These are phyloP conservation scores for Ridgeia piscesae DNA, from an alignment of 1,140 invertebrate genomes.

Conservation along the genomic window DNA sequence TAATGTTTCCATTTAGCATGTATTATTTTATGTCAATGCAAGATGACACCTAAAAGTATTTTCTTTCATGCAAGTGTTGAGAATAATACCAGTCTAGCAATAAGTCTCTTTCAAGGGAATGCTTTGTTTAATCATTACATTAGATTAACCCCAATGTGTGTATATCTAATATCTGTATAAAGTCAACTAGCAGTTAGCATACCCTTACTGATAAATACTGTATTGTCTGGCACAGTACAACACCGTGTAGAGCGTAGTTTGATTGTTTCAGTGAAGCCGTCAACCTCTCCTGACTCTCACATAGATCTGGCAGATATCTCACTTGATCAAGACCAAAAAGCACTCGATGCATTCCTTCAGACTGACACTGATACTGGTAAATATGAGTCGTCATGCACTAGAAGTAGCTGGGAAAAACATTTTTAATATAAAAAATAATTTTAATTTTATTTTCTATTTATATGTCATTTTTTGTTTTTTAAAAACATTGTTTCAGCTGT, in stretches of 20 bases:
- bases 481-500: too few relatives aligned
- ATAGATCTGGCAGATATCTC: background rate
- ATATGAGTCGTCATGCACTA: background rate
- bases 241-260: background rate
- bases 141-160: too few relatives aligned
- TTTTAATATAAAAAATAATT: background rate
- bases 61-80: too few relatives aligned
- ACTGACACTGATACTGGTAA: background rate
- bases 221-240: background rate
- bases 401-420: background rate
- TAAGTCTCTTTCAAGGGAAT: too few relatives aligned
- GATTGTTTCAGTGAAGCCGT: background rate
- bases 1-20: too few relatives aligned
- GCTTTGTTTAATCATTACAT: too few relatives aligned
- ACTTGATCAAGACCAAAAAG: background rate
- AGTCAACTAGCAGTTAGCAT: background rate
- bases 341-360: background rate
- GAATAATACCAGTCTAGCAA: too few relatives aligned
- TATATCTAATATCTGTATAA: too few relatives aligned
- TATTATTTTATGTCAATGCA: too few relatives aligned
- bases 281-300: background rate
- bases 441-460: too few relatives aligned
- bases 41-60: too few relatives aligned
- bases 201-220: background rate
- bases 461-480: background rate